Evolutionary conservation across 1,140 invertebrate species (phyloP), one percentile per base, ranked within the genome.

Genomic region (Sycophaga agraensis): DNA sequence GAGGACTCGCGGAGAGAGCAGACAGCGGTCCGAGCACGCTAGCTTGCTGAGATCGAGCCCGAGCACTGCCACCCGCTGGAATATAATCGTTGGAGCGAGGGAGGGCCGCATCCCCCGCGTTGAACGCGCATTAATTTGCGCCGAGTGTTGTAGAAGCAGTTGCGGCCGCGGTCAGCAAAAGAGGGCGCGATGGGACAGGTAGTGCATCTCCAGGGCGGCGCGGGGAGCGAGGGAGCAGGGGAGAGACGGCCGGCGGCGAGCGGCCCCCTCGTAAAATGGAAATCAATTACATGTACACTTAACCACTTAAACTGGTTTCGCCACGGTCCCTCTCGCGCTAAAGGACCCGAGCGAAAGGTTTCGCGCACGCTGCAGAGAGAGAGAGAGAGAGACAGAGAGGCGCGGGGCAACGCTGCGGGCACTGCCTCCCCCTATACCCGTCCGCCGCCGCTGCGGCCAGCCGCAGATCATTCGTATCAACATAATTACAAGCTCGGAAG

Each of bases 251-350:
- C 3, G 57, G 14, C 24, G n/a, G 39, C 51, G 62, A 64, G 67
- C 59, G 65, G 62, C 65, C 66, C 67, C 70, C 76, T 79, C 77
- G 74, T 81, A 81, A 79, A 79, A 81, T 80, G 79, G 77, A 79
- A 80, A 81, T 80, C 79, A 80, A 81, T 81, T 81, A 81, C 78
- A 80, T 78, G 73, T 77, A 75, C 78, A 73, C 77, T 80, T 80
- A 80, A 79, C 77, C 78, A 78, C 76, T 80, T 80, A 79, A 79
- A 79, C 77, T 81, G 79, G 77, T 79, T 81, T 79, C 76, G 77
- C 77, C 73, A 80, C 76, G 78, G 77, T 77, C 72, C 28, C 28
- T 31, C 28, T 31, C 28, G 43, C 28, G 57, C 73, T 75, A 75
- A 78, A 77, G 74, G 66, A 59, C 66, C 54, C 46, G 28, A 19